A percentile compares a stretch with the other conserved stretches of the same genome.
These are phyloP conservation scores for Pangasius djambal DNA, from an alignment of 2,797 vertebrate genomes.

Conservation along the genomic window DNA sequence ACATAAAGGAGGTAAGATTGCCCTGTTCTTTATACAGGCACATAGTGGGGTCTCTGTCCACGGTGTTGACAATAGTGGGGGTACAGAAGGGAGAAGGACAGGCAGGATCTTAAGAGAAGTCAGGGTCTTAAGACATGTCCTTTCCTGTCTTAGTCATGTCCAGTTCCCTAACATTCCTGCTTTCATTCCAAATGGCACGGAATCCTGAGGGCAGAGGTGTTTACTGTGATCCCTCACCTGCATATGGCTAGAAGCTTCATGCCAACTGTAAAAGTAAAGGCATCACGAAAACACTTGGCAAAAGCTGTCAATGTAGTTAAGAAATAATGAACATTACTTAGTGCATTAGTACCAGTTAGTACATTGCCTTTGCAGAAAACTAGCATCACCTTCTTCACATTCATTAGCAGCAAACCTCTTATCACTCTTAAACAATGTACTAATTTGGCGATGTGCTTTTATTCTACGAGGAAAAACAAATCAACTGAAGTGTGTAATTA, in stretches of 20 bases:
- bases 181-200: neutral
- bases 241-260: neutral
- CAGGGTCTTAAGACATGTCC: constrained; percentile 37
- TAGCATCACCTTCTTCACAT: no score
- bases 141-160: constrained; percentile 6
- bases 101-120: constrained; percentile 23
- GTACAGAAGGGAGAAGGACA: constrained; percentile 53
- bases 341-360: neutral
- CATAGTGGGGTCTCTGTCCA: constrained; percentile 91
- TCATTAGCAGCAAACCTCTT: neutral
- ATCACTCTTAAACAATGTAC: neutral
- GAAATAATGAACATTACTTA: neutral
- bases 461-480: neutral
- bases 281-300: neutral
- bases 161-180: neutral
- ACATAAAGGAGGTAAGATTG: constrained; percentile 64
- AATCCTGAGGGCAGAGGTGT: constrained; percentile 2
- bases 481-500: neutral
- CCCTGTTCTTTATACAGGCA: constrained; percentile 65
- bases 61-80: constrained; percentile 75
- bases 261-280: neutral
- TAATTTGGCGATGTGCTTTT: neutral
- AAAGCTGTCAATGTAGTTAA: neutral
- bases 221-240: neutral
- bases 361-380: neutral